Evolutionary conservation across 1,140 invertebrate genomes (phyloP).

Genomic region (Leptopilina boulardi): DNA sequence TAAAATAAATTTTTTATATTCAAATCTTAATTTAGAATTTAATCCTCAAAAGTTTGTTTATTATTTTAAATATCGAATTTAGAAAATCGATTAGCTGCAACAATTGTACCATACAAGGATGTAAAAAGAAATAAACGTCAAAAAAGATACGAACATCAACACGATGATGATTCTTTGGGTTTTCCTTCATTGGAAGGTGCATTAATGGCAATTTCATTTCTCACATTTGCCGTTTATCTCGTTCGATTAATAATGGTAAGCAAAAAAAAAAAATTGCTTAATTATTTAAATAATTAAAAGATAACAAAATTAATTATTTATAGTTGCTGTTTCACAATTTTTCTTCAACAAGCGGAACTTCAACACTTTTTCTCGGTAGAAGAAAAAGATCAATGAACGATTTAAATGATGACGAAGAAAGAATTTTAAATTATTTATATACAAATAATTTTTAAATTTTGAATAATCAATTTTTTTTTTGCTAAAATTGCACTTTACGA

Average conservation of each 20-base stretch:
- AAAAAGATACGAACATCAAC: background rate
- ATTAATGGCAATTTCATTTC: conserved; percentile 87
- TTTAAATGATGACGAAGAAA: background rate
- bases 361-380: background rate
- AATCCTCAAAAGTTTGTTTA: background rate
- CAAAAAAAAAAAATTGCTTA: conserved; percentile 39
- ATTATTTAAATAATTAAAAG: background rate
- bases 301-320: background rate
- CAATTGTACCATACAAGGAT: background rate
- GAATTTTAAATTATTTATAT: background rate
- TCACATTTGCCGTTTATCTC: conserved; percentile 89
- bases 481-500: too few relatives aligned
- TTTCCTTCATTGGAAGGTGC: conserved; percentile 88
- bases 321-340: conserved; percentile 1
- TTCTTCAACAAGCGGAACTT: background rate
- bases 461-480: too few relatives aligned
- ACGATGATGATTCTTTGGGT: conserved; percentile 71
- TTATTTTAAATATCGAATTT: background rate
- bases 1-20: background rate
- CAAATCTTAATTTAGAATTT: background rate
- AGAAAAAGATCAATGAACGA: background rate
- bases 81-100: background rate
- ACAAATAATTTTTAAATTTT: background rate
- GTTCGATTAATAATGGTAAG: conserved; percentile 88
- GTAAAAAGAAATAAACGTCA: background rate